phyloP scores from a whole-genome alignment of 1,140 invertebrate species.

The Fopius arisanus region DNA sequence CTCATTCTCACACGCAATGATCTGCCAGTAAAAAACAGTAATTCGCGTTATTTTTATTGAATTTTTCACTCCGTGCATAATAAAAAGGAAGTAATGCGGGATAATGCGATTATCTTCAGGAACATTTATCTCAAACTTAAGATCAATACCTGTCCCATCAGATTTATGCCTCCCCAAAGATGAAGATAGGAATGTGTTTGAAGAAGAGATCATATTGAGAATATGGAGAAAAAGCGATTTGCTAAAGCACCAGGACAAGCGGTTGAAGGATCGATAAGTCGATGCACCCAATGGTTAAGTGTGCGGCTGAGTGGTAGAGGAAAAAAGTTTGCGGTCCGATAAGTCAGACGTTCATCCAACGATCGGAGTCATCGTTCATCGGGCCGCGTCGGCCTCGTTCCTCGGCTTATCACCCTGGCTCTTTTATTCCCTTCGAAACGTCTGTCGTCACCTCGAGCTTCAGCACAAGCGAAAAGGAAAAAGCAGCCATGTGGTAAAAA shows the following conservation, averaged over 20 bases:
- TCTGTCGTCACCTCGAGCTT: neutral
- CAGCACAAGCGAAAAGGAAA: neutral
- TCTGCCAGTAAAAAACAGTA: no score
- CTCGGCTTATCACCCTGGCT: slow-evolving; percentile 18
- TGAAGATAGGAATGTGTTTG: no score
- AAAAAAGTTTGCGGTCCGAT: slow-evolving; percentile 25
- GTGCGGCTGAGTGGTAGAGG: neutral
- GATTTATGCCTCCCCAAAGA: no score
- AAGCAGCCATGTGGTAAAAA: neutral
- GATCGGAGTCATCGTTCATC: slow-evolving; percentile 24
- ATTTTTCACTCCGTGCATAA: no score
- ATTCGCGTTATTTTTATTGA: no score
- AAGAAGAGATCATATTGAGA: neutral
- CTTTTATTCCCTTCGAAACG: neutral
- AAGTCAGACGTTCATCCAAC: slow-evolving; percentile 25
- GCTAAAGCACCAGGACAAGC: neutral
- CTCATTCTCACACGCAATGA: no score
- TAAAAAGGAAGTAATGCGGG: no score
- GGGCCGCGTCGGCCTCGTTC: slow-evolving; percentile 8
- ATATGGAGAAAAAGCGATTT: neutral
- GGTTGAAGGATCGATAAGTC: slow-evolving; percentile 13
- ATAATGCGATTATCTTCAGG: no score
- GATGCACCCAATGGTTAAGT: neutral
- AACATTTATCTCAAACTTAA: no score
- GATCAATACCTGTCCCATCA: no score